Percentiles rank a stretch among this genome's conserved stretches.
These are phyloP conservation scores for Picathartes gymnocephalus DNA, from an alignment of 2,113 vertebrate genomes.

Conservation along the genomic window DNA sequence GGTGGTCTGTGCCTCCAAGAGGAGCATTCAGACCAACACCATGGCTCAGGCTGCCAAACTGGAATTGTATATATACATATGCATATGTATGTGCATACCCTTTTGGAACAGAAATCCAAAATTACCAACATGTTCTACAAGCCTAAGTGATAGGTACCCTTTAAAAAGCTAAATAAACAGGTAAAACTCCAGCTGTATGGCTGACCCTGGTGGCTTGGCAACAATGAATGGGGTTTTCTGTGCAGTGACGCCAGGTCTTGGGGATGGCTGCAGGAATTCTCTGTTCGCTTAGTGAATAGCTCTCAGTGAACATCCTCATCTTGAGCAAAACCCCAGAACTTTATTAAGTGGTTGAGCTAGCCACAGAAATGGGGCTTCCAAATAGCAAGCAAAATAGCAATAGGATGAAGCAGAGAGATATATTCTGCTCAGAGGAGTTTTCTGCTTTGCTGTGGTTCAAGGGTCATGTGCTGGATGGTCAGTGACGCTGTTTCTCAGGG, in stretches of 20 bases:
- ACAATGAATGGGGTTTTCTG: not conserved
- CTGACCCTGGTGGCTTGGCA: constrained; percentile 5
- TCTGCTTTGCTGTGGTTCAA: not conserved
- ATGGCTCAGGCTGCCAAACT: not conserved
- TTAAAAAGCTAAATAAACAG: constrained; percentile 7
- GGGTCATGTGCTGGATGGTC: not conserved
- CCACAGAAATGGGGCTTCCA: not conserved
- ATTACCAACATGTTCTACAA: not conserved
- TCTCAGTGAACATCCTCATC: not conserved
- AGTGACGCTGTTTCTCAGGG: not conserved
- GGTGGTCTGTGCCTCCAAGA: not conserved
- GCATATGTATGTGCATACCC: not conserved
- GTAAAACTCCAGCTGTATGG: not conserved
- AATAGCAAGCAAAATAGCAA: not conserved
- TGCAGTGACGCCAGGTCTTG: not conserved
- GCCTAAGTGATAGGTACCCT: not conserved
- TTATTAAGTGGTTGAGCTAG: not conserved
- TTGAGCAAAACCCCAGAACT: not conserved
- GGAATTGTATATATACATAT: not conserved
- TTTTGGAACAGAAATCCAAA: not conserved
- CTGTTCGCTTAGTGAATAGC: not conserved
- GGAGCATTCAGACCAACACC: not conserved
- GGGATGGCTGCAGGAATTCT: not conserved
- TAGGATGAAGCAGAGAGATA: not conserved
- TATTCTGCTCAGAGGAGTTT: not conserved